Evolutionary conservation across 2,888 invertebrate species (phyloP).

Genomic region (Sceliomorpha sp.): DNA sequence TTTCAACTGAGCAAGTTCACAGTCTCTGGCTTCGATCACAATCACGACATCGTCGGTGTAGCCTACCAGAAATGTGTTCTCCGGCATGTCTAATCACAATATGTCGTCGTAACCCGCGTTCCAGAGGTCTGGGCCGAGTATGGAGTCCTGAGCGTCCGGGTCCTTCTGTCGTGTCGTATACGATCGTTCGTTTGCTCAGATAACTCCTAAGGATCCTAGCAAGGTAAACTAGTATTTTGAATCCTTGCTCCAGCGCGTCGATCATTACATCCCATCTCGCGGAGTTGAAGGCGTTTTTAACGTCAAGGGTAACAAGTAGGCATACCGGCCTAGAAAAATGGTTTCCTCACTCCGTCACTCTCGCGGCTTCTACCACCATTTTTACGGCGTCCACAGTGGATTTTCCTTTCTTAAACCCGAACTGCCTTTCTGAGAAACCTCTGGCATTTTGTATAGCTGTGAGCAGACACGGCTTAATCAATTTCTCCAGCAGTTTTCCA

Average conservation of each 20-base stretch:
- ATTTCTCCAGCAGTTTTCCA: conserved; percentile 63
- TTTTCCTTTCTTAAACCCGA: conserved; percentile 37
- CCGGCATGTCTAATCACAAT: not conserved
- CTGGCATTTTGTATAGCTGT: conserved; percentile 42
- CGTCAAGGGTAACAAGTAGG: conserved; percentile 12
- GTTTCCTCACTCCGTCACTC: not conserved
- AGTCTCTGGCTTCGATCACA: not conserved
- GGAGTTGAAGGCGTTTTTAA: conserved; percentile 51
- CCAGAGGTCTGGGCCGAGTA: conserved; percentile 29
- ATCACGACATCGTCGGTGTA: too few relatives aligned
- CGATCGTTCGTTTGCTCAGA: conserved; percentile 33
- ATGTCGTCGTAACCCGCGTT: conserved; percentile 54
- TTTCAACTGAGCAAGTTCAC: too few relatives aligned
- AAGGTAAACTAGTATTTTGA: conserved; percentile 51
- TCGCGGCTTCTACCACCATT: conserved; percentile 17
- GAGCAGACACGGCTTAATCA: conserved; percentile 58
- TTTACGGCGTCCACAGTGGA: conserved; percentile 52
- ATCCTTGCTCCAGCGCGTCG: conserved; percentile 40
- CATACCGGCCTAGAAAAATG: not conserved
- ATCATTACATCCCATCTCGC: conserved; percentile 48
- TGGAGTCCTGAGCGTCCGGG: not conserved
- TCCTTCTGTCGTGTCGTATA: conserved; percentile 31
- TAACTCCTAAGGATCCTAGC: too few relatives aligned
- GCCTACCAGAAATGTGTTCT: not conserved
- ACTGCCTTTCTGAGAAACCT: conserved; percentile 15